These are phyloP conservation scores for Porites rus DNA, from an alignment of 92 coral and sea anemone species.

Conservation along the genomic window DNA sequence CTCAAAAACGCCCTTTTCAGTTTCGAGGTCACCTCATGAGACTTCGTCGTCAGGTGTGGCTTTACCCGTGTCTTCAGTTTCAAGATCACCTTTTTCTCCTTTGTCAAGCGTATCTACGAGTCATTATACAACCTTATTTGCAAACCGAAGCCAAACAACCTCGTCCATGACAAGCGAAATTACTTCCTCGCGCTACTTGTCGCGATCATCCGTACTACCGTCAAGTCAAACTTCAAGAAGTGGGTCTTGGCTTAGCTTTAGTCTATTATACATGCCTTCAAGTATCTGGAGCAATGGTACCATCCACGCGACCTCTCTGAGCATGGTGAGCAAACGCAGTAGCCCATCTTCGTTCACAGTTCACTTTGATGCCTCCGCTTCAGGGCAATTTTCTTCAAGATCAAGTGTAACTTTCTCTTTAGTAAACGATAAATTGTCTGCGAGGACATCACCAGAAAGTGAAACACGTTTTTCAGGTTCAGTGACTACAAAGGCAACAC, in stretches of 20 bases:
- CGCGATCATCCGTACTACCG: neutral
- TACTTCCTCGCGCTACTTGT: neutral
- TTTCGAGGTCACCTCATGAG: neutral
- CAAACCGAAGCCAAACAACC: neutral
- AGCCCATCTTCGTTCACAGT: neutral
- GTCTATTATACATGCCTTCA: neutral
- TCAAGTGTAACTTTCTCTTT: neutral
- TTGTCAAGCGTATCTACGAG: neutral
- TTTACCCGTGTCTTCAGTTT: neutral
- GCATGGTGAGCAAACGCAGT: neutral
- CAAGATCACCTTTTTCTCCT: neutral
- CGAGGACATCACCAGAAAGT: neutral
- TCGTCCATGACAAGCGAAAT: neutral
- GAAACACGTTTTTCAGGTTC: neutral
- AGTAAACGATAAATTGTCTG: neutral
- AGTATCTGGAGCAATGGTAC: neutral
- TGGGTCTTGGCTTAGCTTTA: neutral
- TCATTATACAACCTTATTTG: neutral
- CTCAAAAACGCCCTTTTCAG: neutral
- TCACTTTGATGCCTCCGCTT: neutral
- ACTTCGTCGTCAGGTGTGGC: neutral
- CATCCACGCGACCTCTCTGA: neutral
- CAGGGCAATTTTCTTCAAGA: neutral
- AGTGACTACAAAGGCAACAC: neutral
- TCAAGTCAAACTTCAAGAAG: conserved; percentile 12